These are phyloP conservation scores for Tetraneura akinire DNA, from an alignment of 1,140 invertebrate species.

Conservation along the genomic window DNA sequence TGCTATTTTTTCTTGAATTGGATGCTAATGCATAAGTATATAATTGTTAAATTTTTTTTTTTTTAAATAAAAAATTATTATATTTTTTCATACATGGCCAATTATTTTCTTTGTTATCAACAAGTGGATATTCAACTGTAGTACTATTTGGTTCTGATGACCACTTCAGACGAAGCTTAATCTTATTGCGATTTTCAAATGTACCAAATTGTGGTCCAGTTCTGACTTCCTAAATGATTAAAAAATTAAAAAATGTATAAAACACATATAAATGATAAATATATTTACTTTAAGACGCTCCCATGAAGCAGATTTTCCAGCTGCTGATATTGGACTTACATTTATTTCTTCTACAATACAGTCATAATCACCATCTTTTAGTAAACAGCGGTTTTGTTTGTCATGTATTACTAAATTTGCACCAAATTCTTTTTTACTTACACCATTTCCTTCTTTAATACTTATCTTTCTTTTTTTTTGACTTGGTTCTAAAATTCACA, in stretches of 20 bases:
- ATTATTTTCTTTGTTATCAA: slow-evolving; percentile 50
- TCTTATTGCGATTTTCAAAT: slow-evolving; percentile 44
- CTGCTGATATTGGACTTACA: slow-evolving; percentile 27
- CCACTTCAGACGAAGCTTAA: slow-evolving; percentile 43
- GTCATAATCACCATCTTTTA: slow-evolving; percentile 89
- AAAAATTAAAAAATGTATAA: background rate
- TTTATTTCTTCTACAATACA: slow-evolving; percentile 64
- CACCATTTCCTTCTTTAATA: slow-evolving; percentile 60
- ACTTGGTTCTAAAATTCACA: slow-evolving; percentile 64
- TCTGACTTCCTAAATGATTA: slow-evolving; percentile 26
- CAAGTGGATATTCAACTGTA: slow-evolving; percentile 15
- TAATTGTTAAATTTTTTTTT: background rate
- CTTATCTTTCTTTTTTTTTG: slow-evolving; percentile 65
- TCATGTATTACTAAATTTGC: slow-evolving; percentile 89
- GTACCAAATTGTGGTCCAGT: slow-evolving; percentile 45
- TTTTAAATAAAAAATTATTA: background rate
- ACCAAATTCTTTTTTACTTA: slow-evolving; percentile 70
- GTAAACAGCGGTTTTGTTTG: slow-evolving; percentile 80
- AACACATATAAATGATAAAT: background rate
- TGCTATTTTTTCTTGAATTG: slow-evolving; percentile 35
- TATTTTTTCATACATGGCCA: slow-evolving; percentile 40
- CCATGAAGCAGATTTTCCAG: slow-evolving; percentile 39
- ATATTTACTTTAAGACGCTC: slow-evolving; percentile 40
- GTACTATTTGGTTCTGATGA: slow-evolving; percentile 34
- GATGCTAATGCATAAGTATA: slow-evolving; percentile 21